Base-by-base conservation (phyloP, 2,888 invertebrate genomes). In the Drosophila villosipedis region DNA sequence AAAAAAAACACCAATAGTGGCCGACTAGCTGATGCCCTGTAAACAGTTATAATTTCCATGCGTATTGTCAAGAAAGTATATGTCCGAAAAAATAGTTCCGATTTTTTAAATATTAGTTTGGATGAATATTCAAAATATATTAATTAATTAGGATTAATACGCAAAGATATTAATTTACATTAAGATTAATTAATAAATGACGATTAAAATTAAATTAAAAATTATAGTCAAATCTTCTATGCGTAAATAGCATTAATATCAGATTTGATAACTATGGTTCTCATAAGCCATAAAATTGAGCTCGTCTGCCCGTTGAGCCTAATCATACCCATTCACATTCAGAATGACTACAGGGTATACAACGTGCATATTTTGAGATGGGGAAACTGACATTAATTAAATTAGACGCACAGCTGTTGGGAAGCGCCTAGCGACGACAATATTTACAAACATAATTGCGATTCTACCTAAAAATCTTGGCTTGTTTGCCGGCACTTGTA, bases 321-420 rank as follows among this genome's bases (percentile, higher is more conserved):
- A 22, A 47, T 14, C 5, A 22, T 9, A 35, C 3, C 25, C 25
- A 5, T 25, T 19, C 47, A 16, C 47, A 25, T 4, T 25, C 16
- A 9, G 16, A 6, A n/a, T 14, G 1, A 28, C 4, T 39, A 14
- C 14, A 19, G 37, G 30, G 57, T 39, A 37, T 25, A n/a, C 9
- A 30, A 41, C 39, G 22, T 25, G 39, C n/a, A 35, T 31, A 53
- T 54, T 53, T 47, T 3, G 30, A 63, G 33, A 41, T 43, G 28
- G 35, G 61, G 47, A 53, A 75, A 61, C 57, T 16, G 37, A 50
- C 35, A 64, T 61, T 61, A 67, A 74, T 78, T 47, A 25, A 52
- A 71, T 75, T 61, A 58, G 49, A 22, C 22, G n/a, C 6, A 35
- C 66, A 73, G 62, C 62, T 73, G 58, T n/a, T 28, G 39, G n/a